A percentile compares a stretch with the other conserved stretches of the same genome.
phyloP scores from a whole-genome alignment of 2,113 vertebrate genomes.

The Apodemus speciosus region DNA sequence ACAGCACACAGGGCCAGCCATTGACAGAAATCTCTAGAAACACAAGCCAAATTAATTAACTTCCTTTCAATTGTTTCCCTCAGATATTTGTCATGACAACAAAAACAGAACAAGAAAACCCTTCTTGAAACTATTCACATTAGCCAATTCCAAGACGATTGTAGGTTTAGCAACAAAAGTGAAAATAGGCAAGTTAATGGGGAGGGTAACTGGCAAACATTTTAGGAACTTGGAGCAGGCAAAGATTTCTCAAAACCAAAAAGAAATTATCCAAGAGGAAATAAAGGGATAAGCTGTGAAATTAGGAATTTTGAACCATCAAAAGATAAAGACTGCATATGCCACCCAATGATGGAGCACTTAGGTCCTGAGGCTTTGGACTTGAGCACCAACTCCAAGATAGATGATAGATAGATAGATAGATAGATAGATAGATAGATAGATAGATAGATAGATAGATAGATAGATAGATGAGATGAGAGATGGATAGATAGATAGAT shows the following conservation, averaged over 20 bases:
- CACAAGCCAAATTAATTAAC: not conserved
- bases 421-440: not conserved
- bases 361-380: not conserved
- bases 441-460: not conserved
- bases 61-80: not conserved
- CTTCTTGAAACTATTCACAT: not conserved
- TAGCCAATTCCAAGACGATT: not conserved
- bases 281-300: not conserved
- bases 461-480: not conserved
- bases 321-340: not conserved
- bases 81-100: not conserved
- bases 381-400: not conserved
- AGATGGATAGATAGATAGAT: not conserved
- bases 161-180: not conserved
- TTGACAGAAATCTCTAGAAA: not conserved
- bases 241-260: constrained; percentile 39
- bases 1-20: not conserved
- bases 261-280: not conserved
- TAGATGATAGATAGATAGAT: not conserved
- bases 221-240: not conserved
- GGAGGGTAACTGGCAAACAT: not conserved
- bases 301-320: not conserved
- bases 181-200: not conserved
- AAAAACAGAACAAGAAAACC: not conserved
- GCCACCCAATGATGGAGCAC: not conserved